Base-by-base conservation (phyloP, 2,113 vertebrate species). In the Riparia riparia region DNA sequence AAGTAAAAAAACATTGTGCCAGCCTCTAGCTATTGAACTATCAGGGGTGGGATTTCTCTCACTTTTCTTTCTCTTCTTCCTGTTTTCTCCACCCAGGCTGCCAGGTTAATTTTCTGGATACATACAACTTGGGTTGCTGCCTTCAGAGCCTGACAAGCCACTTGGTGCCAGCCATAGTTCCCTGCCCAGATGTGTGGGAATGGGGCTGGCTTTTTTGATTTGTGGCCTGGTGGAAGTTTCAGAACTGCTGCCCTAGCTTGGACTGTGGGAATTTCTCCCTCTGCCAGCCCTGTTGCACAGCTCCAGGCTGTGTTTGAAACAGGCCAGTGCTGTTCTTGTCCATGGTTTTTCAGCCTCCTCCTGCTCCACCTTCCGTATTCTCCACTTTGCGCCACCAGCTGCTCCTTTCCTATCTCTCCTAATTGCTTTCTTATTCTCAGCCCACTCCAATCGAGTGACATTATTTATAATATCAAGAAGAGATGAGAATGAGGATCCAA, bases 11-110 rank as follows among this genome's bases (percentile, higher is more conserved):
- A 61, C 54, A 70, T 26, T 69, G 63, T 73, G 15, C 53, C 45
- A 76, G 20, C 28, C n/a, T 90, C 25, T 37, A 69, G 28, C n/a
- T 77, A 44, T n/a, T 92, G 54, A 93, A 79, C 90, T 79, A 88
- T 7, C 15, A 51, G 57, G 3, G 7, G 4, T 1, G 79, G 50
- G 19, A 37, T 89, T 89, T 77, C 41, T 39, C 31, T 85, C 22
- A 17, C 7, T 73, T 93, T 70, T 66, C 20, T 19, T 93, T 93
- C 21, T 87, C 16, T 58, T 26, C 14, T 26, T 82, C 28, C 10
- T 39, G 25, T 63, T 39, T 82, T 56, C 8, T 25, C 25, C 21
- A 69, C 5, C 4, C 6, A n/a, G 41, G 9, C 21, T 87, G 15
- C 19, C 3, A 14, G 34, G 34, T 87, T 86, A 37, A 65, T 80